Conservation (phyloP, 2,888 invertebrate genomes). For the Neria commutata region DNA sequence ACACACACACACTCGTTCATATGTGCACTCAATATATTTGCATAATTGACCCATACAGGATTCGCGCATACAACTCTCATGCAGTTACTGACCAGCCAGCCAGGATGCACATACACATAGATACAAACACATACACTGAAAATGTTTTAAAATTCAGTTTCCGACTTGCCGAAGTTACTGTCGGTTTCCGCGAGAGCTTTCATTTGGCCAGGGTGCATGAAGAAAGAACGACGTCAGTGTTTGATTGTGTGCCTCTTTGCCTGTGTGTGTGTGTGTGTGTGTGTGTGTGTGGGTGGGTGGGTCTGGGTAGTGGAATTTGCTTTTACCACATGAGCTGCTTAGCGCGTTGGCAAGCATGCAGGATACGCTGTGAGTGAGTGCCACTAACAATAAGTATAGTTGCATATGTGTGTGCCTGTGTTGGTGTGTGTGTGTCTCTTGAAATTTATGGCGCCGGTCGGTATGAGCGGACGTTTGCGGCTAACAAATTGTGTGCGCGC, state of each 20-base stretch:
- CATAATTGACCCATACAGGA: constrained; percentile 61
- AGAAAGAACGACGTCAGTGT: no score
- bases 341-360: neutral
- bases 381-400: neutral
- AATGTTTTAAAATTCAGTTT: neutral
- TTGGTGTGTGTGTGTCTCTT: constrained; percentile 9
- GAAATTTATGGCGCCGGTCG: constrained; percentile 2
- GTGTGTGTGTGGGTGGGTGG: neutral
- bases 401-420: constrained; percentile 1
- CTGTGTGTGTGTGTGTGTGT: constrained; percentile 29
- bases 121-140: no score
- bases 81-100: no score
- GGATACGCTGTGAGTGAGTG: neutral
- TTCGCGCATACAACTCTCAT: constrained; percentile 39
- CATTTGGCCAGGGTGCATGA: no score
- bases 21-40: constrained; percentile 41
- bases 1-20: neutral
- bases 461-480: neutral
- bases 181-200: constrained; percentile 38
- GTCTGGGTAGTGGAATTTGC: no score
- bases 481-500: constrained; percentile 11
- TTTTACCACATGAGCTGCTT: neutral
- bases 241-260: no score
- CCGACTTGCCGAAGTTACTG: neutral
- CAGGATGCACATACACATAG: no score